Evolutionary conservation across 2,888 invertebrate species (phyloP).

Genomic region (Zonitis immaculata): DNA sequence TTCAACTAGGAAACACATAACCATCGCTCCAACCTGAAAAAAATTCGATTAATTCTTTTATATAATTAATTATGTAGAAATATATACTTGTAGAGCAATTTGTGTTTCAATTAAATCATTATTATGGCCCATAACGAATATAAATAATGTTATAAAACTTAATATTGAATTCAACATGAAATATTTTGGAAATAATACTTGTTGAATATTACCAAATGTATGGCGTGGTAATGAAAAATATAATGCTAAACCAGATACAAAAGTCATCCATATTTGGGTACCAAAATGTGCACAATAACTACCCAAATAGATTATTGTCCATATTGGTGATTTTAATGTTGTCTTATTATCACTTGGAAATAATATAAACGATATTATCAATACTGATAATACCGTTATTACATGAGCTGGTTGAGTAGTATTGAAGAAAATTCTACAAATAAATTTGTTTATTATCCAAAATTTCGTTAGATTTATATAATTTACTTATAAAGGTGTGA

Average conservation of each 20-base stretch:
- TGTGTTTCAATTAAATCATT: constrained; percentile 47
- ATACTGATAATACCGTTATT: constrained; percentile 61
- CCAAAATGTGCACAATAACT: constrained; percentile 80
- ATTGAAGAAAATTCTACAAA: constrained; percentile 60
- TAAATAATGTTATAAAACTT: constrained; percentile 66
- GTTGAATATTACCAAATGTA: constrained; percentile 82
- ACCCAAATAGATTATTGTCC: constrained; percentile 67
- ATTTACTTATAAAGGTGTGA: constrained; percentile 39
- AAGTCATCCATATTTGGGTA: constrained; percentile 90
- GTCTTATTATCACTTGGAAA: constrained; percentile 41
- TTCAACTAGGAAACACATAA: constrained; percentile 67
- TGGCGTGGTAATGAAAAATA: constrained; percentile 83
- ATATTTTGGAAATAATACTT: constrained; percentile 81
- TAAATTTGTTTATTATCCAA: constrained; percentile 1
- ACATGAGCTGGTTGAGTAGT: constrained; percentile 77
- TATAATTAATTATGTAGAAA: too few relatives aligned
- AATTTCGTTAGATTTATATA: background rate
- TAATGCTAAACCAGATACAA: constrained; percentile 80
- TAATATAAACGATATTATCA: constrained; percentile 52
- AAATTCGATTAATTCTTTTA: too few relatives aligned
- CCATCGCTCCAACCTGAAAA: constrained; percentile 64
- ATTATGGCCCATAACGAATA: constrained; percentile 64
- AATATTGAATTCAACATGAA: constrained; percentile 73
- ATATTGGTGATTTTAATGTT: constrained; percentile 45
- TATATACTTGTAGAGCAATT: constrained; percentile 53